Conservation (phyloP, 2,888 invertebrate genomes). For the Ectropis crepuscularia region DNA sequence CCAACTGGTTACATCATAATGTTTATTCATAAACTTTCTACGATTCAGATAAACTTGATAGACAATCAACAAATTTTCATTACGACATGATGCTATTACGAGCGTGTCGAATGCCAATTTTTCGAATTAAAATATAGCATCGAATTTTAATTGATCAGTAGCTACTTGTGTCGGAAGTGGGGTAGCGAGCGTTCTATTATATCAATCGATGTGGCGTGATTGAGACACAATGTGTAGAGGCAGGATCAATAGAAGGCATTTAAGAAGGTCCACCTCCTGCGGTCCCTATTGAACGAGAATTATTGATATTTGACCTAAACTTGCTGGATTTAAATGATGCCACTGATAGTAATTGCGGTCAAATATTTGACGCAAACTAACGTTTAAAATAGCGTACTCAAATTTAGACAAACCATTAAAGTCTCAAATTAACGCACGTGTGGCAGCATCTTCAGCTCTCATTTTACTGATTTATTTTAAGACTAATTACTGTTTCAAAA, state of each 20-base stretch:
- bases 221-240: conserved; percentile 51
- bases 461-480: conserved; percentile 36
- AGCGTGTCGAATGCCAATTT: conserved; percentile 43
- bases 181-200: conserved; percentile 28
- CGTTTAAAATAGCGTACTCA: conserved; percentile 11
- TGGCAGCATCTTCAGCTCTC: conserved; percentile 23
- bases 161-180: conserved; percentile 22
- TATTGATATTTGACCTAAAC: conserved; percentile 51
- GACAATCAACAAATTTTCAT: conserved; percentile 42
- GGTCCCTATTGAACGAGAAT: conserved; percentile 49
- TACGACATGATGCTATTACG: conserved; percentile 43
- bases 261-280: conserved; percentile 49
- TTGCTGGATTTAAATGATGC: conserved; percentile 35
- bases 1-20: conserved; percentile 58
- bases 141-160: conserved; percentile 17
- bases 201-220: conserved; percentile 41
- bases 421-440: conserved; percentile 29
- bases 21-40: conserved; percentile 61
- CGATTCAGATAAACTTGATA: conserved; percentile 38
- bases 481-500: conserved; percentile 29
- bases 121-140: conserved; percentile 25
- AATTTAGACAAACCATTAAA: conserved; percentile 22
- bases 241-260: conserved; percentile 49
- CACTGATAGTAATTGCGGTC: conserved; percentile 14
- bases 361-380: conserved; percentile 14